Conservation (phyloP, 1,140 invertebrate species). For the Leptonema lineaticorne region DNA sequence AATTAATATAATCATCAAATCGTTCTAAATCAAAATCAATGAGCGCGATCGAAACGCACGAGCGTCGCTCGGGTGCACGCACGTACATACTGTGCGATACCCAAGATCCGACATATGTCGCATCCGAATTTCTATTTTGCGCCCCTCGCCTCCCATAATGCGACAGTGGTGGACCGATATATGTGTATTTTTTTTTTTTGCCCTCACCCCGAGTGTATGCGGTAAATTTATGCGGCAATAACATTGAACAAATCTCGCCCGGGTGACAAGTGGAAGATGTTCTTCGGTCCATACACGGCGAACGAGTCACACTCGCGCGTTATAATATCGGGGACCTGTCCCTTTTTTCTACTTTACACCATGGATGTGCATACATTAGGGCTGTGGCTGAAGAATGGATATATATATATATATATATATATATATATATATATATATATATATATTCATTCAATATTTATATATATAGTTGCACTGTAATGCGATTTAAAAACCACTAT, state of each 20-base stretch:
- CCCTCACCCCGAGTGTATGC: constrained; percentile 14
- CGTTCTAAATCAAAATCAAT: too few species aligned
- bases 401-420: neutral
- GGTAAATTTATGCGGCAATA: constrained; percentile 42
- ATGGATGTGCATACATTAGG: neutral
- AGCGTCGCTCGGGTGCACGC: too few species aligned
- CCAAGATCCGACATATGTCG: neutral
- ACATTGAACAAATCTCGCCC: constrained; percentile 39
- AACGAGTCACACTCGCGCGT: too few species aligned
- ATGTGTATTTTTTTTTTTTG: too few species aligned
- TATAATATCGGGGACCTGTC: too few species aligned
- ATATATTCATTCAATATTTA: neutral
- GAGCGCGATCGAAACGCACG: too few species aligned
- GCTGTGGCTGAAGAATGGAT: neutral
- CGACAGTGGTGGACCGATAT: constrained; percentile 35
- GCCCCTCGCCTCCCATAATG: constrained; percentile 22
- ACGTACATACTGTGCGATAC: constrained; percentile 11
- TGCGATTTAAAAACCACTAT: too few species aligned
- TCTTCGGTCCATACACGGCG: constrained; percentile 3
- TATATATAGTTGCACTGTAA: too few species aligned
- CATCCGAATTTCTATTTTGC: constrained; percentile 15
- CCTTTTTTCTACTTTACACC: neutral
- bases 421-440: neutral
- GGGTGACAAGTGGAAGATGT: constrained; percentile 23
- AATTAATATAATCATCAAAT: too few species aligned